Evolutionary conservation across 2,113 vertebrate genomes (phyloP).

Genomic region (Odobenus rosmarus): DNA sequence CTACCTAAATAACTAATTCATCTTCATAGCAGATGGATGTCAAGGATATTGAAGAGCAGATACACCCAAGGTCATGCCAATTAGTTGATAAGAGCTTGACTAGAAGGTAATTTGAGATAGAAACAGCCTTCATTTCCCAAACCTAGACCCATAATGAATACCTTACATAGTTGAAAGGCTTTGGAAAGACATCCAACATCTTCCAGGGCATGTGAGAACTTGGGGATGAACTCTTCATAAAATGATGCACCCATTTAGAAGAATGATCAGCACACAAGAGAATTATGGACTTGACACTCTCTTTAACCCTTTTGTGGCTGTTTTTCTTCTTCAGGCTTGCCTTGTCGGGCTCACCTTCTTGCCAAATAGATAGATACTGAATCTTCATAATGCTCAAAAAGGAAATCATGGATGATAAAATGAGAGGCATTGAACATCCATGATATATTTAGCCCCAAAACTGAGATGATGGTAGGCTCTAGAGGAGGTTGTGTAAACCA

Average conservation of each 20-base stretch:
- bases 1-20: slow-evolving; percentile 84
- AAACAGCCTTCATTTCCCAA: slow-evolving; percentile 53
- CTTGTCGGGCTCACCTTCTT: background rate
- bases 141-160: background rate
- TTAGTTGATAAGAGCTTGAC: slow-evolving; percentile 72
- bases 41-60: slow-evolving; percentile 68
- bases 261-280: background rate
- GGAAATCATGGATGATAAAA: background rate
- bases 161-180: background rate
- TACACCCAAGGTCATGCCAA: slow-evolving; percentile 80
- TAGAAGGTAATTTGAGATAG: background rate
- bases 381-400: background rate
- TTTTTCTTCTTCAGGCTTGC: background rate
- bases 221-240: background rate
- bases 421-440: background rate
- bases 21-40: slow-evolving; percentile 82
- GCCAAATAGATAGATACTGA: background rate
- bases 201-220: background rate
- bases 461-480: background rate
- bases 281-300: background rate
- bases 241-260: background rate
- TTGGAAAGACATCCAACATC: background rate
- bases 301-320: background rate
- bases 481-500: background rate
- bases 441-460: background rate